phyloP scores from a whole-genome alignment of 2,113 vertebrate species.

The Oryzias melastigma region DNA sequence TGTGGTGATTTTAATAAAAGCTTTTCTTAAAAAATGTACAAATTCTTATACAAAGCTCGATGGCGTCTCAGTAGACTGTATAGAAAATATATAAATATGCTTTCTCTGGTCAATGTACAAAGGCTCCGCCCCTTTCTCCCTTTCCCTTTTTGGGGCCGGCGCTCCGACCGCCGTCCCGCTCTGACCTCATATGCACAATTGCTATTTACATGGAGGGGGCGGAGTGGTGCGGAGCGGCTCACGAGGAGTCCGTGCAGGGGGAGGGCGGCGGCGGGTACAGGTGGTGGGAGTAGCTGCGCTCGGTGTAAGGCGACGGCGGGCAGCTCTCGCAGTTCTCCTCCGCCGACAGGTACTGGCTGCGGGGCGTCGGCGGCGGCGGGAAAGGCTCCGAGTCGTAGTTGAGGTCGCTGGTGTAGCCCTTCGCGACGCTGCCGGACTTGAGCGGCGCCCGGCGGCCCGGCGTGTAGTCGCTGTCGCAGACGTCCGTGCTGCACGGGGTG shows the following conservation, averaged over 20 bases:
- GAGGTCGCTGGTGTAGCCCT: constrained; percentile 93
- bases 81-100: constrained; percentile 99
- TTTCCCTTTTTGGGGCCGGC: constrained; percentile 30
- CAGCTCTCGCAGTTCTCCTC: constrained; percentile 99
- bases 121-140: constrained; percentile 69
- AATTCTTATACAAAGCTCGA: constrained; percentile 92
- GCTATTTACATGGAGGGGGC: constrained; percentile 84
- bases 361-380: constrained; percentile 91
- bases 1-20: constrained; percentile 86
- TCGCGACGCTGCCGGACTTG: constrained; percentile 67
- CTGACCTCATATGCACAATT: constrained; percentile 74
- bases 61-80: constrained; percentile 92
- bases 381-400: constrained; percentile 98
- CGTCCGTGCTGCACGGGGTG: constrained; percentile 96
- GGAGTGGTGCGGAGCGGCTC: constrained; percentile 74
- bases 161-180: constrained; percentile 74
- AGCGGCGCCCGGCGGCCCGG: constrained; percentile 83
- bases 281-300: constrained; percentile 95
- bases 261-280: constrained; percentile 94
- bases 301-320: constrained; percentile 93
- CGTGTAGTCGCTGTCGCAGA: constrained; percentile 96
- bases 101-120: constrained; percentile 90
- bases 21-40: constrained; percentile 88
- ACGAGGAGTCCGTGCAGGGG: constrained; percentile 96
- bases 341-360: constrained; percentile 95